These are phyloP conservation scores for Phengaris arion DNA, from an alignment of 2,888 invertebrate species.

Conservation along the genomic window DNA sequence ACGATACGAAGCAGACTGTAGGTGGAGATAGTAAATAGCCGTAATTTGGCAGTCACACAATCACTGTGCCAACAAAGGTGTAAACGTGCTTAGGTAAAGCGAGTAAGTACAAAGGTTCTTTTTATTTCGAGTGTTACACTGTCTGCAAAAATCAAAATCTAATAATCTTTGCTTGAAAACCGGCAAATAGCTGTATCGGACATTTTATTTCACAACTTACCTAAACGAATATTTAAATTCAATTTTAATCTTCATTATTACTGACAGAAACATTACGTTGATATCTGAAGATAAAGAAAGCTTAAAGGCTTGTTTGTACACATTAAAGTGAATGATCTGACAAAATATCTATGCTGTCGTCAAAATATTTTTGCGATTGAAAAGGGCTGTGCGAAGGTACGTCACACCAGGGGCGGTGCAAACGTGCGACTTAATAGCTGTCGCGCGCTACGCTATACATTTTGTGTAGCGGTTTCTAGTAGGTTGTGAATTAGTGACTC, in stretches of 20 bases:
- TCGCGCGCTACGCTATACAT: neutral
- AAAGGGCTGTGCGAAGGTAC: neutral
- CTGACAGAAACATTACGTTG: neutral
- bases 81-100: neutral
- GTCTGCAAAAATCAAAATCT: too few relatives aligned
- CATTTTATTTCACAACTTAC: too few relatives aligned
- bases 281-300: neutral
- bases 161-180: too few relatives aligned
- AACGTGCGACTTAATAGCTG: neutral
- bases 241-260: neutral
- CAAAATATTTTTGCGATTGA: constrained; percentile 5
- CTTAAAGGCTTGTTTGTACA: neutral
- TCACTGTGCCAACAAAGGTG: constrained; percentile 18
- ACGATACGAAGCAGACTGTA: too few relatives aligned
- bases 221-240: neutral
- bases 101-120: neutral
- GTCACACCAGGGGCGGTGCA: neutral
- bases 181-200: too few relatives aligned
- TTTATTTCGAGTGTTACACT: too few relatives aligned
- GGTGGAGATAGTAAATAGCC: neutral
- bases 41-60: neutral
- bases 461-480: too few relatives aligned
- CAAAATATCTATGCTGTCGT: constrained; percentile 1
- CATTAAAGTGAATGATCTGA: constrained; percentile 17
- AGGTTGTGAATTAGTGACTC: too few relatives aligned